Percentiles rank a stretch among this genome's conserved stretches.
These are phyloP conservation scores for Hydriomena furcata DNA, from an alignment of 2,888 invertebrate species.

Conservation along the genomic window DNA sequence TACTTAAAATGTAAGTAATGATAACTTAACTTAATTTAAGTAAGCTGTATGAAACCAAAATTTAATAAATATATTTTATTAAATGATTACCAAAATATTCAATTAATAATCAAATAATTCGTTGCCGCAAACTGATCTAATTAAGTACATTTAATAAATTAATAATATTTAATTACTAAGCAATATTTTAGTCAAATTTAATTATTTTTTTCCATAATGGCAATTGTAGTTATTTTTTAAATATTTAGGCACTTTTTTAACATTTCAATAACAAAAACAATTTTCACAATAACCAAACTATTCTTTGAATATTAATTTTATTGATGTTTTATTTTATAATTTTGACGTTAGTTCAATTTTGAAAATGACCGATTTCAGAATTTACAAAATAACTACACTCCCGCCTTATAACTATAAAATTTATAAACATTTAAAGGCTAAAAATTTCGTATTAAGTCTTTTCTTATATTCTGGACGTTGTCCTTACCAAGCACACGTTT, in stretches of 20 bases:
- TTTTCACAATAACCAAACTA: background rate
- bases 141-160: constrained; percentile 51
- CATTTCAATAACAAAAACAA: constrained; percentile 3
- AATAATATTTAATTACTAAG: constrained; percentile 19
- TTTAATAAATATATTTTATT: background rate
- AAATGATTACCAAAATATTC: constrained; percentile 1
- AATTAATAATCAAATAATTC: constrained; percentile 27
- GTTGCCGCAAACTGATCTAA: constrained; percentile 41
- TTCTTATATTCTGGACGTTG: constrained; percentile 70
- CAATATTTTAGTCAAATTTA: constrained; percentile 30
- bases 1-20: background rate
- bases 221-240: constrained; percentile 34
- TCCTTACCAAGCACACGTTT: constrained; percentile 74
- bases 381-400: constrained; percentile 38
- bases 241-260: constrained; percentile 33
- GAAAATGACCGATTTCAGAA: constrained; percentile 8
- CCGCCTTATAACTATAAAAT: constrained; percentile 39
- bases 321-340: background rate
- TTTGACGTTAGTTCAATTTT: background rate
- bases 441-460: constrained; percentile 78
- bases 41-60: background rate
- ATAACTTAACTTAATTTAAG: background rate
- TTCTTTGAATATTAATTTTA: background rate
- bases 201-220: constrained; percentile 31
- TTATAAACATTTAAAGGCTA: constrained; percentile 49